Base-by-base conservation (phyloP, 2,113 vertebrate genomes). In the Aspiorhynchus laticeps region DNA sequence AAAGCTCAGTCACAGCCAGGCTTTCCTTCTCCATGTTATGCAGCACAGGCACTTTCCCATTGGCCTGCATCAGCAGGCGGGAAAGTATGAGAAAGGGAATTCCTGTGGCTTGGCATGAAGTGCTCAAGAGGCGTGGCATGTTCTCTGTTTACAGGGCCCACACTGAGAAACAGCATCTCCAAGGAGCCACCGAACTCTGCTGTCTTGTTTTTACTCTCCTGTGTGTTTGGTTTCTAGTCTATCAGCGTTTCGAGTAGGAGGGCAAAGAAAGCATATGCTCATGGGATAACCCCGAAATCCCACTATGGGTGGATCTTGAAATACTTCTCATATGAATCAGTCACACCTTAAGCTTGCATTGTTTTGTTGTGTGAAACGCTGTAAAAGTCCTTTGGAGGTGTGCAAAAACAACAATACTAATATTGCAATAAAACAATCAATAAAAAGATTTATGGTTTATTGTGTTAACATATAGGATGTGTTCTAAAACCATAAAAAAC, bases 21-120 rank as follows among this genome's bases (percentile, higher is more conserved):
- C 53, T 59, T 79, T 65, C 87, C 83, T 92, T 78, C 89, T 90
- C 87, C 88, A 91, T 89, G 90, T 89, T 90, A 90, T 87, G n/a
- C 88, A 74, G 69, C 65, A 51, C 24, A 74, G 31, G 6, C 43
- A 1, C 43, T 53, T 87, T 93, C 87, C 87, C 85, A 94, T 92
- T 94, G 93, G 93, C 85, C 88, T 86, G 83, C 86, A 24, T 3
- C 10, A 89, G 90, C 93, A 94, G 93, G 94, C 92, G 93, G 93
- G 93, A 94, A 93, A 89, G 56, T 63, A 21, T 90, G 91, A 84
- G 90, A 92, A 89, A 69, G 92, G 92, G 93, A 93, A 94, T 95
- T 95, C 93, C 94, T 95, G 94, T 95, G 94, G 93, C 89, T 95
- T 95, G 94, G 93, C 94, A 91, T 63, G 41, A 83, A 53, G 88